Base-by-base conservation (phyloP, 1,140 invertebrate genomes). In the Hestina assimilis region DNA sequence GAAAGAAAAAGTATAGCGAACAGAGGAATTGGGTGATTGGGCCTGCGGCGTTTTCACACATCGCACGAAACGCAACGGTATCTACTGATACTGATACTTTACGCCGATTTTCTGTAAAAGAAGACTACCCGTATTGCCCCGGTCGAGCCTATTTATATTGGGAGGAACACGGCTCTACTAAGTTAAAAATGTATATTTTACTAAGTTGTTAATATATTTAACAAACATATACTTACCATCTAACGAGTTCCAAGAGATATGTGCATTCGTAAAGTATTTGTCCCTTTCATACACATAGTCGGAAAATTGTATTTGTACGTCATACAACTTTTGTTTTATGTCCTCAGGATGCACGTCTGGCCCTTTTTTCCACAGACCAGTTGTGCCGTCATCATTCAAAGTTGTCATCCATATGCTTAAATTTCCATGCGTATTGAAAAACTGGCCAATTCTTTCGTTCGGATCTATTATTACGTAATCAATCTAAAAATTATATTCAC, bases 381-480 rank as follows among this genome's bases (percentile, higher is more conserved):
- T 70, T 0, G 26, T 46, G 0, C 75, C 81, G 0, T 62, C 31
- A 2, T 42, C 21, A n/a, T 65, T 63, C 8, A 84, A 6, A 20
- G 50, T 17, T 0, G 79, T 55, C 2, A 65, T 67, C 79, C 79
- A 82, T 14, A 81, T 21, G 4, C 67, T 76, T 28, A 73, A 75
- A 40, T 70, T 56, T 3, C 52, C 60, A 11, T 43, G 14, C 4
- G 59, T 53, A 12, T 59, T 56, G 14, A 19, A 28, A 17, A 72
- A 53, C 19, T 20, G 17, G 9, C 50, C 51, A 7, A 50, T 52
- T 1, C 46, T 31, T 23, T 59, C 23, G 17, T 45, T 45, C 15
- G 56, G 55, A 19, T 71, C 28, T 26, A 79, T 48, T 9, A 78
- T 12, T n/a, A 26, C 52, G 59, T 70, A 79, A 11, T 63, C 59